Evolutionary conservation across 2,113 vertebrate species (phyloP), one percentile per base, ranked within the genome.

Genomic region (Actenoides lindsayi): DNA sequence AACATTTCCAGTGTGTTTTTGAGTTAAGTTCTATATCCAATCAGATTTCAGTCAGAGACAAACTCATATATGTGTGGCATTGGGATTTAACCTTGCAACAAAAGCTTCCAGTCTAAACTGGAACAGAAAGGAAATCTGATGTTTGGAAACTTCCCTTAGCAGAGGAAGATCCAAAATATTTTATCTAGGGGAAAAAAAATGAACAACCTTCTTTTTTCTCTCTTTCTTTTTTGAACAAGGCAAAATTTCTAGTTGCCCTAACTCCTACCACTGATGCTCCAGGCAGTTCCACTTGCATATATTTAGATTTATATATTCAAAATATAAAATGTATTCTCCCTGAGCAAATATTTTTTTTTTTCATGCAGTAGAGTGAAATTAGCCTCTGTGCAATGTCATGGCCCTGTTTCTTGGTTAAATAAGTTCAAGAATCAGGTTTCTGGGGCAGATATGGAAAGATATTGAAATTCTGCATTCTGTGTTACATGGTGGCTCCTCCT

Each of bases 341-440:
- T 1, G 3, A 68, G 79, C 86, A 76, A 57, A 56, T 57, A 10
- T 37, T 42, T 50, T 54, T 50, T 54, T 50, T 53, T 50, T 62
- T 46, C 35, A 4, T 54, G 83, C 54, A 16, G 6, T 64, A 48
- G 83, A 64, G 60, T 87, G 87, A 78, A 91, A 64, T 93, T 21
- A 15, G 46, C 73, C 73, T 96, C 84, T 94, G 71, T 82, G 71
- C 95, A 96, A 94, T 94, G 94, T 96, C 95, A 78, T 95, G 93
- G 92, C 92, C 94, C 85, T 93, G 85, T 92, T 92, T 86, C 73
- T 74, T 84, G 79, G 78, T 31, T 75, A 91, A 96, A 89, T 81
- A 91, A 91, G 94, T 90, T 87, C 84, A 93, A 93, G 91, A 96
- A 97, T 93, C 83, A 87, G 92, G 96, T 97, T 96, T 95, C 94